phyloP scores from a whole-genome alignment of 2,113 vertebrate species.

The Hippocampus zosterae region DNA sequence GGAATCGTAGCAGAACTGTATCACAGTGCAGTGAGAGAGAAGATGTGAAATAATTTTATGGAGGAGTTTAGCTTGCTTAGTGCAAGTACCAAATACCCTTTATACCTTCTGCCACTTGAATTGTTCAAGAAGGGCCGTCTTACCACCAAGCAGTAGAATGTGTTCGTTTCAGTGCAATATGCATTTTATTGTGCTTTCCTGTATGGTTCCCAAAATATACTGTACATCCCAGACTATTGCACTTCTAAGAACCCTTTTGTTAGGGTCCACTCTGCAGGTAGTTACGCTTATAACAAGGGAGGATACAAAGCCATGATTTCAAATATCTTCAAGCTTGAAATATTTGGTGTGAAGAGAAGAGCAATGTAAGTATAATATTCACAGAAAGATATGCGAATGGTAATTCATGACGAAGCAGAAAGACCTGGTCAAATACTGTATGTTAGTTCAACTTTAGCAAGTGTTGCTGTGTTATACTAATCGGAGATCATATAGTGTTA shows the following conservation, averaged over 20 bases:
- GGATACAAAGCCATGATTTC: too few species aligned
- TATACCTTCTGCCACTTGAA: background rate
- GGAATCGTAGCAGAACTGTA: constrained; percentile 18
- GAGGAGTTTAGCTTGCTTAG: background rate
- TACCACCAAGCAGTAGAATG: background rate
- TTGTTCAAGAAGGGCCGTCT: background rate
- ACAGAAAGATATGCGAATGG: background rate
- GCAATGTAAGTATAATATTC: too few species aligned
- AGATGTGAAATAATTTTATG: background rate
- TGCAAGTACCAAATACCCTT: background rate
- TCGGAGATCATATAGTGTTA: too few species aligned
- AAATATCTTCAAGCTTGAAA: too few species aligned
- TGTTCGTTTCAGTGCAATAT: background rate
- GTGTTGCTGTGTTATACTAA: too few species aligned
- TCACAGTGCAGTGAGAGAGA: background rate
- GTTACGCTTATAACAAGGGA: too few species aligned
- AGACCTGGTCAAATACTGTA: background rate
- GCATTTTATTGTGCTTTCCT: background rate
- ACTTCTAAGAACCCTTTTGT: too few species aligned
- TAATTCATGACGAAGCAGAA: background rate
- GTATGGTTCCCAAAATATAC: background rate
- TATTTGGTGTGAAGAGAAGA: too few species aligned
- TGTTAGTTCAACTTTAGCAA: too few species aligned
- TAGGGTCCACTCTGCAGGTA: too few species aligned
- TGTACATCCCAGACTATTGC: too few species aligned